A percentile compares a stretch with the other conserved stretches of the same genome.
phyloP scores from a whole-genome alignment of 1,140 invertebrate species.

The Bombus affinis region DNA sequence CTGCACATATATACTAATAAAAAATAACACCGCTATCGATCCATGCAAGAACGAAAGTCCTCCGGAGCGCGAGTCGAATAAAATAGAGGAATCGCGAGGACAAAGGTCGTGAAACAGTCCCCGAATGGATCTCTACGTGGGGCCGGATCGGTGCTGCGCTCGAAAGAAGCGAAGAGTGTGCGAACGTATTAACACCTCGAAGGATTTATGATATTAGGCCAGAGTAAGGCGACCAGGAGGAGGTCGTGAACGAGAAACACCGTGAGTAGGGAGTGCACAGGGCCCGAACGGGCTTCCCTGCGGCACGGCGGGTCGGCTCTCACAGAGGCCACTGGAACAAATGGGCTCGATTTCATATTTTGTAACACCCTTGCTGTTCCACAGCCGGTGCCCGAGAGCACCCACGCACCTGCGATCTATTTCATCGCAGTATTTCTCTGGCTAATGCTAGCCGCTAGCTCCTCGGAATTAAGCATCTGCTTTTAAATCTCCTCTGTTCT shows the following conservation, averaged over 20 bases:
- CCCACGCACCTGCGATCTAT: constrained; percentile 78
- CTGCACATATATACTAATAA: too few relatives aligned
- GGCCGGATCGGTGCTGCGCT: constrained; percentile 60
- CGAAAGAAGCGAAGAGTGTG: constrained; percentile 73
- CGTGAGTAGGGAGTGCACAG: constrained; percentile 12
- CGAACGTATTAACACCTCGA: constrained; percentile 81
- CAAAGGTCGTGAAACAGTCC: constrained; percentile 50
- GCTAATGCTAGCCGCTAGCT: constrained; percentile 28
- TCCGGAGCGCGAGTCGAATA: constrained; percentile 36
- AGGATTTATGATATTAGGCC: constrained; percentile 80
- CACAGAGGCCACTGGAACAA: constrained; percentile 77
- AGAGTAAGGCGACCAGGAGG: constrained; percentile 10
- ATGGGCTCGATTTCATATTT: constrained; percentile 80
- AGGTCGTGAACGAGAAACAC: constrained; percentile 14
- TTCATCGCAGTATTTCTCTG: constrained; percentile 71
- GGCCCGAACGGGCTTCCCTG: constrained; percentile 70
- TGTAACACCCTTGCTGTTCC: constrained; percentile 68
- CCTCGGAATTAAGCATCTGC: neutral
- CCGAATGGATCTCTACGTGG: constrained; percentile 65
- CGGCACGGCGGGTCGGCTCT: constrained; percentile 70
- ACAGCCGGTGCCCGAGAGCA: constrained; percentile 51
- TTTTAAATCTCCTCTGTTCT: constrained; percentile 3
- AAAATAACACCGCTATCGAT: too few relatives aligned
- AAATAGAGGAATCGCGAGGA: constrained; percentile 50
- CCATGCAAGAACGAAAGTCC: neutral